Evolutionary conservation across 1,140 invertebrate genomes (phyloP).

Genomic region (Drosophila neocordata): DNA sequence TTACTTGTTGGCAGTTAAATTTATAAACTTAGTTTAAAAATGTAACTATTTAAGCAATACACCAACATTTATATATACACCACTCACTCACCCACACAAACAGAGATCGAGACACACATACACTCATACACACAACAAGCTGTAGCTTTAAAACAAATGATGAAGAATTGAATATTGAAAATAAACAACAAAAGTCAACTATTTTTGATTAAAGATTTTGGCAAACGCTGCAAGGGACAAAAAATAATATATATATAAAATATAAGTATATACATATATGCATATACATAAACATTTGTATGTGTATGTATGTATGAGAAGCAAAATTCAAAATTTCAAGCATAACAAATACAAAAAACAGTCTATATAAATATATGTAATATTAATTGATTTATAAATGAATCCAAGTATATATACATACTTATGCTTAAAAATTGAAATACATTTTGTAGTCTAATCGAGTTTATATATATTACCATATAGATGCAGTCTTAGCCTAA

Average conservation of each 20-base stretch:
- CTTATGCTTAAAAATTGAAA: conserved; percentile 43
- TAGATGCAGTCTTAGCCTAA: conserved; percentile 9
- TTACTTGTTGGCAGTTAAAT: conserved; percentile 61
- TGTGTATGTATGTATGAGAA: not conserved
- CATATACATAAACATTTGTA: conserved; percentile 18
- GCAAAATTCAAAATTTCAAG: conserved; percentile 39
- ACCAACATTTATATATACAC: conserved; percentile 24
- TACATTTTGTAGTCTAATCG: conserved; percentile 20
- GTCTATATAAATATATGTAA: conserved; percentile 56
- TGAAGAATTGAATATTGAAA: conserved; percentile 34
- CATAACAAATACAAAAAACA: conserved; percentile 47
- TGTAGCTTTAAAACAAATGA: conserved; percentile 65
- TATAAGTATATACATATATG: conserved; percentile 23
- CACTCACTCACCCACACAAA: conserved; percentile 30
- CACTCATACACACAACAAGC: conserved; percentile 40
- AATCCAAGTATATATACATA: conserved; percentile 11
- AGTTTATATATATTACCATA: conserved; percentile 6
- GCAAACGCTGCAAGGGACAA: conserved; percentile 61
- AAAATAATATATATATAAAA: conserved; percentile 29
- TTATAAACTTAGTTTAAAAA: conserved; percentile 50
- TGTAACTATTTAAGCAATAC: conserved; percentile 35
- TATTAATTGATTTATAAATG: conserved; percentile 35
- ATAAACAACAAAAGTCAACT: conserved; percentile 52
- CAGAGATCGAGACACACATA: too few species aligned
- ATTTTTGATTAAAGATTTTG: conserved; percentile 74